Percentiles rank a stretch among this genome's conserved stretches.
Conservation (phyloP, 2,888 invertebrate species). For the Eupithecia vulgata region DNA sequence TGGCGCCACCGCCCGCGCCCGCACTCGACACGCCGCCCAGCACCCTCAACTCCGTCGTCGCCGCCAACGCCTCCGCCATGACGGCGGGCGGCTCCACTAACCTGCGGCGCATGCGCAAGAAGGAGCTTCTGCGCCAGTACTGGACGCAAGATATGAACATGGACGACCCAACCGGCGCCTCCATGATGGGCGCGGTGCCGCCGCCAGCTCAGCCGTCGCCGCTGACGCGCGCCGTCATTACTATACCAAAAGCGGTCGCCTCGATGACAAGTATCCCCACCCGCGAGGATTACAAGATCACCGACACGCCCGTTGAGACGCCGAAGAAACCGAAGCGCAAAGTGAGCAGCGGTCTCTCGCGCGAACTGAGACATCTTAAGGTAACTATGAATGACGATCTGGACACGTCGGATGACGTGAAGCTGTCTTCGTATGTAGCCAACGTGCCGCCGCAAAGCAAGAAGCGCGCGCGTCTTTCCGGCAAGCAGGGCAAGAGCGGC, state of each 20-base stretch:
- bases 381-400: constrained; percentile 83
- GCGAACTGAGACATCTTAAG: constrained; percentile 87
- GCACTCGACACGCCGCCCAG: constrained; percentile 67
- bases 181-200: constrained; percentile 77
- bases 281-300: constrained; percentile 90
- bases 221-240: constrained; percentile 88
- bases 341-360: constrained; percentile 77
- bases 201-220: constrained; percentile 85
- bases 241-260: constrained; percentile 94
- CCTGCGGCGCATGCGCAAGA: constrained; percentile 94
- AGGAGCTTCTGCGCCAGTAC: constrained; percentile 91
- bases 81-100: constrained; percentile 88
- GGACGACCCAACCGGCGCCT: constrained; percentile 87
- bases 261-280: constrained; percentile 95
- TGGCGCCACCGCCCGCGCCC: constrained; percentile 75
- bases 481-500: constrained; percentile 58
- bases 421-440: constrained; percentile 56
- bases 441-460: constrained; percentile 57
- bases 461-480: constrained; percentile 63
- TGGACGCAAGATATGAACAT: constrained; percentile 94
- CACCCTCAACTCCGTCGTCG: constrained; percentile 70
- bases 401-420: constrained; percentile 71
- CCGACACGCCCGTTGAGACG: constrained; percentile 86
- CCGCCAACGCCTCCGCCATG: constrained; percentile 67
- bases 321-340: constrained; percentile 88